These are phyloP conservation scores for Orthosia gracilis DNA, from an alignment of 2,888 invertebrate species.

Conservation along the genomic window DNA sequence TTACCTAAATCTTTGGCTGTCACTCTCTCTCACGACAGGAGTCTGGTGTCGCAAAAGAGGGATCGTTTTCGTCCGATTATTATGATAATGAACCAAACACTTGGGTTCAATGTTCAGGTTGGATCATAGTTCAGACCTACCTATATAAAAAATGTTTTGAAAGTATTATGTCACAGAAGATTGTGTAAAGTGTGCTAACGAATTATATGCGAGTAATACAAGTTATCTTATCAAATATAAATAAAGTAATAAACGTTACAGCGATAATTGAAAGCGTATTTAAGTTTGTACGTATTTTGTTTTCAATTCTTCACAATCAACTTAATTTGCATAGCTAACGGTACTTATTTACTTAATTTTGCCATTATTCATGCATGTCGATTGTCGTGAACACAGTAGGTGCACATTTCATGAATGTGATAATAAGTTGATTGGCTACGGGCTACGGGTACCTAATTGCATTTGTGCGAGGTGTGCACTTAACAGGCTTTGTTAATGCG, in stretches of 20 bases:
- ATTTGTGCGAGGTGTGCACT: background rate
- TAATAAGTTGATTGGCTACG: background rate
- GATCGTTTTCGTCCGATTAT: too few relatives aligned
- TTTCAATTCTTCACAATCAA: slow-evolving; percentile 32
- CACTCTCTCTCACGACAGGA: too few relatives aligned
- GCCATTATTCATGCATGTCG: slow-evolving; percentile 30
- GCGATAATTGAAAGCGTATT: background rate
- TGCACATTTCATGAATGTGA: slow-evolving; percentile 9
- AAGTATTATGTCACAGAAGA: background rate
- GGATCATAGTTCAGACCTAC: too few relatives aligned
- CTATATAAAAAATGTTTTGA: background rate
- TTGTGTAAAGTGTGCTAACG: slow-evolving; percentile 32
- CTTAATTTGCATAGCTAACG: slow-evolving; percentile 20
- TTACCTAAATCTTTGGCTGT: background rate
- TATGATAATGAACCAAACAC: too few relatives aligned
- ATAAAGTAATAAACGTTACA: slow-evolving; percentile 2
- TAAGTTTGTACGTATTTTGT: background rate
- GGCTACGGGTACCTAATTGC: background rate
- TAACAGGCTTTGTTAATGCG: too few relatives aligned
- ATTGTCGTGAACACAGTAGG: slow-evolving; percentile 13
- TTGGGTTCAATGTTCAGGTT: too few relatives aligned
- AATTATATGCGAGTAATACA: slow-evolving; percentile 20
- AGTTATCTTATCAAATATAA: background rate
- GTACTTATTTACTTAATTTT: slow-evolving; percentile 19
- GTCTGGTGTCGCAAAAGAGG: too few relatives aligned